Conservation (phyloP, 2,113 vertebrate species). For the Accipiter virgatus region DNA sequence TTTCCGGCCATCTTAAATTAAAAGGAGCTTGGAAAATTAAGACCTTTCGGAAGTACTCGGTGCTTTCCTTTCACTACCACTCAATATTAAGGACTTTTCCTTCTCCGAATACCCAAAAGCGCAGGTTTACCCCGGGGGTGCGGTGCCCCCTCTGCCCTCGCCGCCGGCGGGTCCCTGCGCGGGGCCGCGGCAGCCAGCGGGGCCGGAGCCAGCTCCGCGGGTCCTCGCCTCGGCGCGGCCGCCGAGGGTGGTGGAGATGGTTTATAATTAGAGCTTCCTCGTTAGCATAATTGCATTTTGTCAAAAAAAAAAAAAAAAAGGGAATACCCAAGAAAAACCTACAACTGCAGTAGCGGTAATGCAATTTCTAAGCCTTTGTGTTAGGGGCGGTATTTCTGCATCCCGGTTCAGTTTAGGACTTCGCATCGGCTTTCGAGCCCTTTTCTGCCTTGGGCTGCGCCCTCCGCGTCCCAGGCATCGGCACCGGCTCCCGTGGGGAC, state of each 20-base stretch:
- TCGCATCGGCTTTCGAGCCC: rapidly evolving
- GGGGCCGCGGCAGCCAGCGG: background rate
- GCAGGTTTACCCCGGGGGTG: background rate
- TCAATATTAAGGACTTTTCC: background rate
- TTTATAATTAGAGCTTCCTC: constrained; percentile 30
- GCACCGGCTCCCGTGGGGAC: background rate
- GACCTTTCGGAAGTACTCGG: background rate
- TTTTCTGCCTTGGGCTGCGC: background rate
- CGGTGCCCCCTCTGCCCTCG: background rate
- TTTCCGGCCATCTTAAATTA: background rate
- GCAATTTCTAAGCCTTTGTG: background rate
- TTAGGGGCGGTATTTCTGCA: background rate
- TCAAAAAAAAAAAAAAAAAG: background rate
- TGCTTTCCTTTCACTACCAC: background rate
- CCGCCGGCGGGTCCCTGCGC: background rate
- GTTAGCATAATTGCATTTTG: constrained; percentile 3
- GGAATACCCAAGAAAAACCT: background rate
- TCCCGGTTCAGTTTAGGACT: rapidly evolving
- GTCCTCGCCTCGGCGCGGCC: background rate
- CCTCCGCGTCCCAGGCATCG: background rate
- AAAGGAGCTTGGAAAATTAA: background rate
- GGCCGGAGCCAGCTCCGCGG: background rate
- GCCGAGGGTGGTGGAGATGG: background rate
- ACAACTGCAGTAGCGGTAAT: background rate
- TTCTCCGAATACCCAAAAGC: background rate